Evolutionary conservation across 1,140 invertebrate genomes (phyloP), one percentile per base, ranked within the genome.

Genomic region (Zaprionus vittiger): DNA sequence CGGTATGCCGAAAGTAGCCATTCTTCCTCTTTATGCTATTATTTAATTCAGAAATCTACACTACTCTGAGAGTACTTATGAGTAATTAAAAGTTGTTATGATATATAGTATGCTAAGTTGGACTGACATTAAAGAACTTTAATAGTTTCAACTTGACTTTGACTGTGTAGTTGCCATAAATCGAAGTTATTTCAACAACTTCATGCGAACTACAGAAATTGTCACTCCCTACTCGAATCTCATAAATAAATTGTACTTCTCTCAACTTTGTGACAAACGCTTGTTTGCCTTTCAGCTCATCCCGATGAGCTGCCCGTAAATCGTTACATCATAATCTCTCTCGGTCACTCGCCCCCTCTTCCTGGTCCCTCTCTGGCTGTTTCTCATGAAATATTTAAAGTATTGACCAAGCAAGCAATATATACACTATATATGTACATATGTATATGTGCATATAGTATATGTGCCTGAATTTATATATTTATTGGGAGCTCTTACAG

Each of bases 331-430:
- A 80, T 79, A 78, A 80, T 78, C 75, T 80, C 59, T 20, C 37
- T 22, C 22, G 4, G 17, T 38, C 31, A 17, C 41, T 17, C 5
- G 11, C 6, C n/a, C 38, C 54, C 17, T 41, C 34, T 20, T 28
- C 5, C 55, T 57, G 26, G 22, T n/a, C 47, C 26, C 31, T 12
- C 47, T 68, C 3, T 2, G 26, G 26, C 26, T 61, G 44, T 9
- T 20, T 31, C 57, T 77, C 63, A 61, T 69, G 69, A 83, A 79
- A 83, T 83, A 83, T 83, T 83, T 75, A 83, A 83, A 83, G 73
- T 79, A 79, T 79, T 70, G 54, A 44, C 56, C 74, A 67, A 73
- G 20, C 54, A 56, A 37, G 65, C 47, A 59, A 9, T 38, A 38
- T 68, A 54, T 38, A 47, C 47, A 59, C 12, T 38, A 38, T 68